Conservation (phyloP, 2,888 invertebrate species). For the Cheilosia impressa region DNA sequence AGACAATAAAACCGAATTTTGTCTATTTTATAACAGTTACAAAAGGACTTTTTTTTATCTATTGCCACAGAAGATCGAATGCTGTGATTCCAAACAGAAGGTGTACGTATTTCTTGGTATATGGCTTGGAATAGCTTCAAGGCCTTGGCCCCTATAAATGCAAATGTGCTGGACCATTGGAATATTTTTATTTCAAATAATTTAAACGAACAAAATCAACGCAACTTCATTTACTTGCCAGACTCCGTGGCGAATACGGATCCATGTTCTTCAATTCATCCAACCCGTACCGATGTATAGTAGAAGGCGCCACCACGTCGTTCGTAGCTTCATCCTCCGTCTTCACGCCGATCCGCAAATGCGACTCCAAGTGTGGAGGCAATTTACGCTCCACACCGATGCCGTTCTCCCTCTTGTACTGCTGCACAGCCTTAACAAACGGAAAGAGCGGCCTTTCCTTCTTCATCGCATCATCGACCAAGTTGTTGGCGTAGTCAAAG, state of each 20-base stretch:
- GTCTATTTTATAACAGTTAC: too few relatives aligned
- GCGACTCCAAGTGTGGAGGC: slow-evolving; percentile 79
- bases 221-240: slow-evolving; percentile 3
- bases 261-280: slow-evolving; percentile 43
- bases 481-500: slow-evolving; percentile 79
- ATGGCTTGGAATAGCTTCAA: too few relatives aligned
- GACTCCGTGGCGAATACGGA: slow-evolving; percentile 10
- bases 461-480: slow-evolving; percentile 79
- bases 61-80: too few relatives aligned
- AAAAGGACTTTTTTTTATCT: too few relatives aligned
- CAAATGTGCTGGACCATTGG: neutral
- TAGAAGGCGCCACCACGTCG: neutral
- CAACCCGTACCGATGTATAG: slow-evolving; percentile 37
- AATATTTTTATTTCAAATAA: slow-evolving; percentile 46
- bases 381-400: slow-evolving; percentile 78
- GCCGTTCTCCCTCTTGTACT: slow-evolving; percentile 79
- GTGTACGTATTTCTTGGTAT: too few relatives aligned
- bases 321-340: neutral
- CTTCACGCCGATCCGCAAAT: slow-evolving; percentile 78
- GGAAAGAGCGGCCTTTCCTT: slow-evolving; percentile 81
- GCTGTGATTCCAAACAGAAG: too few relatives aligned
- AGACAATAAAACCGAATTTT: neutral
- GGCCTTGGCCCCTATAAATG: too few relatives aligned
- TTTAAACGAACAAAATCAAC: slow-evolving; percentile 42
- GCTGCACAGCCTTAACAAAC: slow-evolving; percentile 78